Evolutionary conservation across 2,888 invertebrate genomes (phyloP), one percentile per base, ranked within the genome.

Genomic region (Drosophila monieri): DNA sequence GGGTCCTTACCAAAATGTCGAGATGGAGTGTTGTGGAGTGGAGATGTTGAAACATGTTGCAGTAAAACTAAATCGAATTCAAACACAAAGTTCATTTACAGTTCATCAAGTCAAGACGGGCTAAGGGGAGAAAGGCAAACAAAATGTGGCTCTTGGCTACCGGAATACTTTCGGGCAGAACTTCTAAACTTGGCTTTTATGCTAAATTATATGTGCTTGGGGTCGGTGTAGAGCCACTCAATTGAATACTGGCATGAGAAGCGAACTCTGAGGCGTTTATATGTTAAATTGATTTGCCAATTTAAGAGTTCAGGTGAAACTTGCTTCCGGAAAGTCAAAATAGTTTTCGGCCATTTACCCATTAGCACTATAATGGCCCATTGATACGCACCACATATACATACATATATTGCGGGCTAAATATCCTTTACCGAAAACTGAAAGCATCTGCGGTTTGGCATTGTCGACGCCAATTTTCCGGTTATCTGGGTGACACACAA

Each of bases 61-160:
- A 84, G 80, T 88, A 72, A 80, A 84, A 84, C 81, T 77, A 80
- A 88, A 85, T 85, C 78, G 78, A 88, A 85, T 88, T 78, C 81
- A 84, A 86, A 77, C 85, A 84, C 60, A 86, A 85, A 85, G 73
- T 85, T 88, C 81, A 85, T 85, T 85, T 85, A 77, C 85, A 85
- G 87, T 88, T 88, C 84, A 86, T 88, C 88, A 88, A 84, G 73
- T 84, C 56, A 27, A 9, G 52, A 60, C 10, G 18, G 21, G 21
- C 21, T 9, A 9, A 15, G 30, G 18, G 41, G 57, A 35, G 21
- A 48, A 51, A 37, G 37, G 49, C 69, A 78, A 78, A 71, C 73
- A 73, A 78, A 56, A 54, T 67, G 54, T 52, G 55, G 65, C 54
- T 39, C 43, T 39, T 43, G 55, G 65, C 54, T 30, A 41, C 39